These are phyloP conservation scores for Melinaea menophilus DNA, from an alignment of 2,888 invertebrate genomes.

Conservation along the genomic window DNA sequence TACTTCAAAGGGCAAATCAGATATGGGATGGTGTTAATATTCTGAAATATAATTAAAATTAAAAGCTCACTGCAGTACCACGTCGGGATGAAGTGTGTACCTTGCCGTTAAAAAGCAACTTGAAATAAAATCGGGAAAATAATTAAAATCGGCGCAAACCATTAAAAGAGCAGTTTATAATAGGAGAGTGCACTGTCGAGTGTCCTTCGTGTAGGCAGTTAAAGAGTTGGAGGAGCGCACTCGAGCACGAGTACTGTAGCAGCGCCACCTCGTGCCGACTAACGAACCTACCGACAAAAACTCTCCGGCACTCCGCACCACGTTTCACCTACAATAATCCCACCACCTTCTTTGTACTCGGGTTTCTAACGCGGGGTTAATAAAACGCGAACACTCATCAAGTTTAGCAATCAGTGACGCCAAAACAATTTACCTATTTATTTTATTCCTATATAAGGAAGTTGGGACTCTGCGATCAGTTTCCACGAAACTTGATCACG, in stretches of 20 bases:
- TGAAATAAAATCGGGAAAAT: conserved; percentile 60
- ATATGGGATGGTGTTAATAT: conserved; percentile 13
- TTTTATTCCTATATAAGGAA: conserved; percentile 8
- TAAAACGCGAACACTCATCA: conserved; percentile 34
- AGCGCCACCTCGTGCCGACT: conserved; percentile 69
- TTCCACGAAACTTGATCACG: conserved; percentile 25
- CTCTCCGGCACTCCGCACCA: conserved; percentile 44
- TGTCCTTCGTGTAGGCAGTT: conserved; percentile 77
- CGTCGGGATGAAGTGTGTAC: conserved; percentile 26
- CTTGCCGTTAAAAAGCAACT: conserved; percentile 39
- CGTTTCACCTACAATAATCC: conserved; percentile 37
- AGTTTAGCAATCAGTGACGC: conserved; percentile 32
- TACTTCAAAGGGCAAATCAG: conserved; percentile 20
- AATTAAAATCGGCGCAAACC: conserved; percentile 74
- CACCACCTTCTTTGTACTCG: conserved; percentile 45
- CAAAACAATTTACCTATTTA: conserved; percentile 15
- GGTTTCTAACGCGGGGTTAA: conserved; percentile 47
- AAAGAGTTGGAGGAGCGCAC: conserved; percentile 75
- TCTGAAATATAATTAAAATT: conserved; percentile 21
- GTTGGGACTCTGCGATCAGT: conserved; percentile 12
- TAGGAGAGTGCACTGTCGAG: conserved; percentile 72
- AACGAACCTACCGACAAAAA: conserved; percentile 74
- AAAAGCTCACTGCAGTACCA: conserved; percentile 19
- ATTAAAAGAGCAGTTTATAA: conserved; percentile 78
- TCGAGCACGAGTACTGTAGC: conserved; percentile 70